Conservation (phyloP, 1,140 invertebrate species). For the Yoshiicerus persimilis region DNA sequence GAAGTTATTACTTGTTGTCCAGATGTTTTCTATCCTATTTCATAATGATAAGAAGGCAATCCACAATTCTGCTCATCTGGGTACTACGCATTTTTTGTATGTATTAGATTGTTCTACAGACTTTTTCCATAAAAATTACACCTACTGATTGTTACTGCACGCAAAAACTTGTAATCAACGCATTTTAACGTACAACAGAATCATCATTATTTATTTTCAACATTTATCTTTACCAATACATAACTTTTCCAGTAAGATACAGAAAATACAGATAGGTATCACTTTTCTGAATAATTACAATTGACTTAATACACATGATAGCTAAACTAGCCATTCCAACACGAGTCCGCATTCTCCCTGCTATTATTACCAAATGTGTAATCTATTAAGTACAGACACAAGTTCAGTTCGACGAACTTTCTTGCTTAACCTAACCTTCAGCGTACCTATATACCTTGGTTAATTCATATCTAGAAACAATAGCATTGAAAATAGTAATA, state of each 20-base stretch:
- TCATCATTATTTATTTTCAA: no score
- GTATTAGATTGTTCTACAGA: no score
- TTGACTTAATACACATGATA: not conserved
- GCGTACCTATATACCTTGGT: not conserved
- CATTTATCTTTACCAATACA: no score
- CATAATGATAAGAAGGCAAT: no score
- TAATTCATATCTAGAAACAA: not conserved
- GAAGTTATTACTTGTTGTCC: not conserved
- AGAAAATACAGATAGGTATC: not conserved
- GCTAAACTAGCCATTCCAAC: not conserved
- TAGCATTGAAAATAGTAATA: not conserved
- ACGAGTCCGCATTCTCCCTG: not conserved
- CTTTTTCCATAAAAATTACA: no score
- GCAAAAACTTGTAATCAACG: no score
- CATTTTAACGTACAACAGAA: no score
- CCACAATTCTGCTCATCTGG: no score
- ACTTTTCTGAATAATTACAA: not conserved
- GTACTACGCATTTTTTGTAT: no score
- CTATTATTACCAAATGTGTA: not conserved
- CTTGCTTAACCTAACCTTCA: not conserved
- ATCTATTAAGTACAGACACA: not conserved
- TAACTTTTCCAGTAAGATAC: no score
- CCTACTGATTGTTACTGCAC: no score
- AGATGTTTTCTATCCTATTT: not conserved
- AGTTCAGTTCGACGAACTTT: not conserved